Evolutionary conservation across 2,888 invertebrate genomes (phyloP), one percentile per base, ranked within the genome.

Genomic region (Sabellastarte sp.): DNA sequence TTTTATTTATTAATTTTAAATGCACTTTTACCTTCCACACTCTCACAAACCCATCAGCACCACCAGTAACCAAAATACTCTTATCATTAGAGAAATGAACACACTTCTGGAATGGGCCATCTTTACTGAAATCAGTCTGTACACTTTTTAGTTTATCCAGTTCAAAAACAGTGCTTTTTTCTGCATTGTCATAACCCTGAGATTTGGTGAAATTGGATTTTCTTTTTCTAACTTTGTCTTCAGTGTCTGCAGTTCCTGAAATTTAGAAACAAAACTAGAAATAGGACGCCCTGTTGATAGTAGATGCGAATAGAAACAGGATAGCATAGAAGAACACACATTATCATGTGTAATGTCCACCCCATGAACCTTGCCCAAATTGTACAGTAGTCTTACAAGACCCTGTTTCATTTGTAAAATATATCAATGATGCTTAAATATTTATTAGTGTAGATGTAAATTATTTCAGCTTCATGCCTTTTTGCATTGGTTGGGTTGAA

Each of bases 41-140:
- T 62, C 95, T 87, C 33, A 97, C 86, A 77, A 89, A 88, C 2
- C 95, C 93, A 84, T 97, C 96, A 0, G 91, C 90, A 32, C 96
- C 95, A 55, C 94, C 96, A 0, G 95, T 95, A 0, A 91, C 93
- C 89, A 97, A 90, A 31, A 92, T 80, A 76, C 89, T 90, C 5
- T 91, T 90, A 80, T 89, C 89, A 52, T 88, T 88, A 76, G 91
- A 91, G 73, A 93, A 89, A 60, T 90, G 87, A 20, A 95, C 93
- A 63, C 93, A 91, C 80, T 95, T 89, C 82, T 95, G 94, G 69
- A 94, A 86, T 1, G 94, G 91, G 75, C 94, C 94, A 15, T 88
- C 86, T 41, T 87, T 87, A 59, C 72, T 68, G 77, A 81, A 79
- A 72, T 85, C 84, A 59, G 84, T 83, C 61, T 77, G 75, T 33